Conservation (phyloP, 2,113 vertebrate genomes). For the Empidonax traillii region DNA sequence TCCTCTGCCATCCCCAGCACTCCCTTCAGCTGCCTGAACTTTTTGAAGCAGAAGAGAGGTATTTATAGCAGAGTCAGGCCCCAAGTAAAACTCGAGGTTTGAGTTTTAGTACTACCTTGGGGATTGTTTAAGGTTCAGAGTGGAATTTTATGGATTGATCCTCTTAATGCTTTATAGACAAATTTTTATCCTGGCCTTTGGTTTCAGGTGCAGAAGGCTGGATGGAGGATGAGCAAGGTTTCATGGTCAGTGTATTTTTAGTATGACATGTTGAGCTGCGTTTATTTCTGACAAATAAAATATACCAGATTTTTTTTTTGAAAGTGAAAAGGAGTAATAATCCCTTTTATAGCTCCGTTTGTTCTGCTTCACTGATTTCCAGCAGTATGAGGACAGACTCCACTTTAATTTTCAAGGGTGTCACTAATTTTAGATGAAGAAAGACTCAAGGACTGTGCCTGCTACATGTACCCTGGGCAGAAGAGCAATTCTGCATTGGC, state of each 20-base stretch:
- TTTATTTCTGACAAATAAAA: slow-evolving; percentile 7
- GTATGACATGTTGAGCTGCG: not conserved
- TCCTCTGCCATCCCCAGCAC: not conserved
- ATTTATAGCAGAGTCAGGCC: not conserved
- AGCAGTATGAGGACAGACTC: not conserved
- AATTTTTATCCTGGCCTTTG: not conserved
- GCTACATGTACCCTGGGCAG: not conserved
- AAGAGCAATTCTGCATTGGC: not conserved
- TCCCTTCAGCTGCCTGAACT: not conserved
- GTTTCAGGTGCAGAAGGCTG: not conserved
- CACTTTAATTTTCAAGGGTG: slow-evolving; percentile 6
- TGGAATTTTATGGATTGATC: not conserved
- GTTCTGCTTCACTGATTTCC: not conserved
- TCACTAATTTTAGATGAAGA: slow-evolving; percentile 8
- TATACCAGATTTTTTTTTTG: not conserved
- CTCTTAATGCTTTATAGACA: not conserved
- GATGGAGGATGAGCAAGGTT: not conserved
- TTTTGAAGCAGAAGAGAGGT: not conserved
- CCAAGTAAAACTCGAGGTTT: not conserved
- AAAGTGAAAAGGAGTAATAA: not conserved
- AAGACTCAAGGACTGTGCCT: not conserved
- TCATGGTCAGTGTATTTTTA: slow-evolving; percentile 16
- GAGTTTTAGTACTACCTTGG: not conserved
- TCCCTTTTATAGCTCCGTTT: not conserved
- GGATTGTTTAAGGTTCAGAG: not conserved